Evolutionary conservation across 2,113 vertebrate species (phyloP).

Genomic region (Reinhardtius hippoglossoides): DNA sequence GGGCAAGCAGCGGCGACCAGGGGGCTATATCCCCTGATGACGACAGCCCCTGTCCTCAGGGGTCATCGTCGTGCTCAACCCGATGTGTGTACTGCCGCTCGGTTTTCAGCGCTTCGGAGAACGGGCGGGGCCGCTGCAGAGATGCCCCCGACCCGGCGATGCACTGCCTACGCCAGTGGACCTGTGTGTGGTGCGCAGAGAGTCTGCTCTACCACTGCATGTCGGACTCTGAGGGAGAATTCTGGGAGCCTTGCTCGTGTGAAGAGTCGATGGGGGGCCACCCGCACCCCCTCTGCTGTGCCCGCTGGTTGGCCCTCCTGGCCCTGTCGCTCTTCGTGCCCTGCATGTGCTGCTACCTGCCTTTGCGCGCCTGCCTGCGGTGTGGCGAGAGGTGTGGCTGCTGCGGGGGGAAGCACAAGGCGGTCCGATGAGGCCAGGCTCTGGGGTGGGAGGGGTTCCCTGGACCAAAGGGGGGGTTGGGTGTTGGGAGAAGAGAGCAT

Average conservation of each 20-base stretch:
- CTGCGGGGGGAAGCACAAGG: constrained; percentile 92
- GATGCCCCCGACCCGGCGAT: constrained; percentile 92
- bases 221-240: constrained; percentile 95
- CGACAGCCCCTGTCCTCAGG: constrained; percentile 84
- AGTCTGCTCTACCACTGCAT: constrained; percentile 96
- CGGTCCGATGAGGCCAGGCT: constrained; percentile 87
- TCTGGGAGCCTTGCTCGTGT: constrained; percentile 94
- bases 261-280: constrained; percentile 86
- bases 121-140: constrained; percentile 90
- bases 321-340: constrained; percentile 91
- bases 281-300: constrained; percentile 88
- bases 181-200: constrained; percentile 95
- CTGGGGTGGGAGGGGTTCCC: constrained; percentile 47
- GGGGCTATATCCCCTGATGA: constrained; percentile 81
- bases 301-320: constrained; percentile 91
- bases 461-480: constrained; percentile 50
- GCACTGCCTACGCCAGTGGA: constrained; percentile 90
- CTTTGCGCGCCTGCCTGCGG: constrained; percentile 91
- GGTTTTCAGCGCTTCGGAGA: constrained; percentile 88
- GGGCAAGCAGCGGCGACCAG: constrained; percentile 66
- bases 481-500: constrained; percentile 43
- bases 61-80: constrained; percentile 82
- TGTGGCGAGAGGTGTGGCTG: constrained; percentile 92
- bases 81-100: constrained; percentile 94
- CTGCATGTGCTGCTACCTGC: constrained; percentile 96